Evolutionary conservation across 2,888 invertebrate genomes (phyloP).

Genomic region (Oasisia sp.): DNA sequence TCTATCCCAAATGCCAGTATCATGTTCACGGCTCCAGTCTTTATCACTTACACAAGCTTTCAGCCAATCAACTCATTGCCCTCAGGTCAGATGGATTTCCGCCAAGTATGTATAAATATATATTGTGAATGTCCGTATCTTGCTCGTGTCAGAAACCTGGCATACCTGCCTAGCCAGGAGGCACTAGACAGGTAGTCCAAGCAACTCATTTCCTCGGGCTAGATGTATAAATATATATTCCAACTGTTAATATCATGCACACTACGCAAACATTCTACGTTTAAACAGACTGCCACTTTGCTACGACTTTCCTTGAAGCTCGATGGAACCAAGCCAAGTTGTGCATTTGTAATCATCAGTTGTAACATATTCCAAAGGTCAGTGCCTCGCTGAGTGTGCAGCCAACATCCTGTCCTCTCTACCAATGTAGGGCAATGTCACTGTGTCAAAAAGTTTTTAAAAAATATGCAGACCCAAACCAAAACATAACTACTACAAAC

Average conservation of each 20-base stretch:
- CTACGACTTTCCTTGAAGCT: neutral
- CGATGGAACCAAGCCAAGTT: neutral
- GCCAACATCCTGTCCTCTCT: neutral
- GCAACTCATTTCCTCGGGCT: neutral
- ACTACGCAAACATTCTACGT: neutral
- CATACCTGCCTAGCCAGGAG: neutral
- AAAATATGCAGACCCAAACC: neutral
- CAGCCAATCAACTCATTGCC: neutral
- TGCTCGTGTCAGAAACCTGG: neutral
- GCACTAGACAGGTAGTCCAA: neutral
- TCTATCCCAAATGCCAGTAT: neutral
- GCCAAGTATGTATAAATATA: slow-evolving; percentile 11
- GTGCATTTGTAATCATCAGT: neutral
- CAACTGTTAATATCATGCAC: neutral
- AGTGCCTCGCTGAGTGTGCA: neutral
- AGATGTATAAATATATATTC: slow-evolving; percentile 14
- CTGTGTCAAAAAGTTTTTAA: neutral
- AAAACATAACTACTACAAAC: neutral
- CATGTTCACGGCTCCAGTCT: neutral
- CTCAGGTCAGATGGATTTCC: neutral
- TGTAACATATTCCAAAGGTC: neutral
- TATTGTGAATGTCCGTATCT: neutral
- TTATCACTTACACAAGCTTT: neutral
- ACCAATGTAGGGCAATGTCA: neutral
- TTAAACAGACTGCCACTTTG: neutral